Percentiles rank a stretch among this genome's conserved stretches.
Evolutionary conservation across 2,888 invertebrate species (phyloP).

Genomic region (Agonum fuliginosum): DNA sequence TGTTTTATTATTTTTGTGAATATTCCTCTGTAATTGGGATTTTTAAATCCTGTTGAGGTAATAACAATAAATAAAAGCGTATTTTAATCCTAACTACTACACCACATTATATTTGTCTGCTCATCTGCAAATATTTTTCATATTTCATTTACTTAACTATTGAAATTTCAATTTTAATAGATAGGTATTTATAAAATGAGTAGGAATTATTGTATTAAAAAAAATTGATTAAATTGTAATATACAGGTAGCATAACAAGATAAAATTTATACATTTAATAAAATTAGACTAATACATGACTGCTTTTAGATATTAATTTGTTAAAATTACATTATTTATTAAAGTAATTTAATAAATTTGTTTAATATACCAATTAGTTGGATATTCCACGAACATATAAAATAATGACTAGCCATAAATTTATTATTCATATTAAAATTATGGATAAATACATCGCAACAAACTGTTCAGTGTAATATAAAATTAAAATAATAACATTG

Average conservation of each 20-base stretch:
- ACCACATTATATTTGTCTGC: too few species aligned
- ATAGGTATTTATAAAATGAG: too few species aligned
- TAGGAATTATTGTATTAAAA: neutral
- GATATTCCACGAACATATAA: neutral
- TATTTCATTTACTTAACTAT: too few species aligned
- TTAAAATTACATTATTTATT: conserved; percentile 9
- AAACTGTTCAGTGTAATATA: neutral
- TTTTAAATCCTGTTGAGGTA: too few species aligned
- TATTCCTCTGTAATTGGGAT: too few species aligned
- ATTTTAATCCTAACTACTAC: too few species aligned
- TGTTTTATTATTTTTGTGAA: too few species aligned
- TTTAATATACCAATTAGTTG: neutral
- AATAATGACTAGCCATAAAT: neutral
- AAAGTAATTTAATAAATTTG: neutral
- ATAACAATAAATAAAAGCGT: too few species aligned
- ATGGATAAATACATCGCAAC: too few species aligned
- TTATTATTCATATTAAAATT: conserved; percentile 4
- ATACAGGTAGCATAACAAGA: neutral
- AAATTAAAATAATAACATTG: neutral
- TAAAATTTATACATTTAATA: neutral
- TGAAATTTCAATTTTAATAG: too few species aligned
- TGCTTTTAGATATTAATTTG: conserved; percentile 11
- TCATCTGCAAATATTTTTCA: too few species aligned
- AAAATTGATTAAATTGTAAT: neutral
- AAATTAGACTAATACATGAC: neutral